These are phyloP conservation scores for Alectura lathami DNA, from an alignment of 2,113 vertebrate genomes.

Conservation along the genomic window DNA sequence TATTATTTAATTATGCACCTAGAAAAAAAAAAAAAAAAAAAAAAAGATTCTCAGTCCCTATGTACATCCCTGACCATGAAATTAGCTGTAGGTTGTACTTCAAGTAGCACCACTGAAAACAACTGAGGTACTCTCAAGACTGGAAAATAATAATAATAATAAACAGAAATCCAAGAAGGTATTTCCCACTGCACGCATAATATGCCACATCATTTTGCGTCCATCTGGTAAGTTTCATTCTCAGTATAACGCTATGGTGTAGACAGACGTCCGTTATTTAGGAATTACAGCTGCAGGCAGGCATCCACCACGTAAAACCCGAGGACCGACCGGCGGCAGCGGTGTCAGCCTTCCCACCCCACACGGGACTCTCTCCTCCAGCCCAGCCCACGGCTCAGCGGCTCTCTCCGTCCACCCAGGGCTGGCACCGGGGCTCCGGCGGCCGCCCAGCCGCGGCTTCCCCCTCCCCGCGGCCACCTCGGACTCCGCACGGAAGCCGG, in stretches of 20 bases:
- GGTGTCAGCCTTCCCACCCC: accelerated
- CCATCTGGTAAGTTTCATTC: accelerated
- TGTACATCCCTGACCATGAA: background rate
- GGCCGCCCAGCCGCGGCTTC: background rate
- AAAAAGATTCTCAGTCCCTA: background rate
- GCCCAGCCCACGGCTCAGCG: accelerated
- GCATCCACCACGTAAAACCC: accelerated
- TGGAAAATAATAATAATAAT: background rate
- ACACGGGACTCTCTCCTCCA: background rate
- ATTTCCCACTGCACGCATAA: accelerated
- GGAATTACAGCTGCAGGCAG: background rate
- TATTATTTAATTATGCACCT: background rate
- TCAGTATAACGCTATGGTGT: background rate
- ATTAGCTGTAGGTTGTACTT: background rate
- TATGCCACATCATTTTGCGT: background rate
- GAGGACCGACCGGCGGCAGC: accelerated
- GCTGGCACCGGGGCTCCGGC: accelerated
- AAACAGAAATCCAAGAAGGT: background rate
- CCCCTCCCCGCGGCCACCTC: background rate
- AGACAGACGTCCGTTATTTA: background rate
- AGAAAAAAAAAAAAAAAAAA: background rate
- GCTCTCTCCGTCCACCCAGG: background rate
- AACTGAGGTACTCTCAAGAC: background rate
- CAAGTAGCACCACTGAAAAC: background rate
- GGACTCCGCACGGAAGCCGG: too few species aligned